phyloP scores from a whole-genome alignment of 2,888 invertebrate species.

The Ryuthela nishihirai region DNA sequence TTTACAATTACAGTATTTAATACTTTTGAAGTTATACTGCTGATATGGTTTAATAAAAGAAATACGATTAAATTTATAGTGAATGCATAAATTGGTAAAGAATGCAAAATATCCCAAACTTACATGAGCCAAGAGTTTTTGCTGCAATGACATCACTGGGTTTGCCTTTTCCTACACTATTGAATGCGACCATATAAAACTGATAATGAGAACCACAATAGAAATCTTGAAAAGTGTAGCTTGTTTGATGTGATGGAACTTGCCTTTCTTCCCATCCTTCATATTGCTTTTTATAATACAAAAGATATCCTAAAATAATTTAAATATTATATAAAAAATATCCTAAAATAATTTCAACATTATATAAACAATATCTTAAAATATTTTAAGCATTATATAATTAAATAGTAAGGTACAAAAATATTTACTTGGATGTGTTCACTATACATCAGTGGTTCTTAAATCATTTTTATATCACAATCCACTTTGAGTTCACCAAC shows the following conservation, averaged over 20 bases:
- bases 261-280: constrained; percentile 41
- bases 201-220: constrained; percentile 51
- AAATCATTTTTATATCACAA: neutral
- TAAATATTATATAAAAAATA: constrained; percentile 22
- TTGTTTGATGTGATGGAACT: constrained; percentile 30
- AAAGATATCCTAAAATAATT: constrained; percentile 22
- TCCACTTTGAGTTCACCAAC: neutral
- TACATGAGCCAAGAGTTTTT: constrained; percentile 52
- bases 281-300: constrained; percentile 36
- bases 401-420: no score
- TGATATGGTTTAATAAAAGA: no score
- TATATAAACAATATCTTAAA: constrained; percentile 33
- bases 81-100: neutral
- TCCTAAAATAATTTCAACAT: constrained; percentile 6
- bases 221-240: constrained; percentile 43
- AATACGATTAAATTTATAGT: no score
- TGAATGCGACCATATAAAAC: constrained; percentile 51
- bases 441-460: no score
- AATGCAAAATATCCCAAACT: constrained; percentile 3
- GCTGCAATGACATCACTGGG: constrained; percentile 49
- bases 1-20: no score
- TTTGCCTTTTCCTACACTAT: constrained; percentile 49
- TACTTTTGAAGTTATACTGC: no score
- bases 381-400: constrained; percentile 3
- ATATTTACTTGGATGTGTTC: no score